Evolutionary conservation across 2,113 vertebrate genomes (phyloP), one percentile per base, ranked within the genome.

Genomic region (Ctenodactylus gundi): DNA sequence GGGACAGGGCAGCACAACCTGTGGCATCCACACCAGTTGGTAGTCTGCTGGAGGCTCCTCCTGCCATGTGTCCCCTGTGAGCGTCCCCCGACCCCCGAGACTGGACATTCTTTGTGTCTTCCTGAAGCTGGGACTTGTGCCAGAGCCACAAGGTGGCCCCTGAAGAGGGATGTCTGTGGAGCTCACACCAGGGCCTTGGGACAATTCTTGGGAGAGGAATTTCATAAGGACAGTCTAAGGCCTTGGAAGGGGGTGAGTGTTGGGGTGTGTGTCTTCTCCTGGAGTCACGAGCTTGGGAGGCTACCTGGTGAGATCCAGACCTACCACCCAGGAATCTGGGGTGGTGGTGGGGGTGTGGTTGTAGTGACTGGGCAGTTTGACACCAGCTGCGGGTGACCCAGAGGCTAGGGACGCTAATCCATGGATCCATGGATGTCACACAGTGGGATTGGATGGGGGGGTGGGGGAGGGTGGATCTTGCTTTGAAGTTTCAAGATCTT

Each of bases 1-100:
- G 39, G 55, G n/a, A 29, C 31, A 14, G 39, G 39, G n/a, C 1
- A 34, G 21, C 41, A 6, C 14, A 7, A 46, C 67, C 46, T 11
- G 18, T 5, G 11, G 0, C n/a, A 27, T 67, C 58, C 31, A 15
- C 0, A 14, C 27, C n/a, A 0, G 0, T 10, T 15, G 70, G 20
- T 0, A 0, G 23, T 65, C 41, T n/a, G 36, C 60, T 25, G 20
- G 77, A 58, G 12, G 2, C 31, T 12, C 39, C 13, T 31, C 7
- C 34, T 17, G 1, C 46, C 23, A 82, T 53, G 34, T 18, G 1
- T 31, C 6, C 64, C 21, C n/a, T 12, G 29, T n/a, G n/a, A n/a
- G n/a, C n/a, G n/a, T n/a, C n/a, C n/a, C n/a, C n/a, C n/a, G n/a
- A n/a, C n/a, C n/a, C 46, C 7, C 29, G 11, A 49, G 49, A 72